Evolutionary conservation across 2,888 invertebrate genomes (phyloP).

Genomic region (Melanostoma mellinum): DNA sequence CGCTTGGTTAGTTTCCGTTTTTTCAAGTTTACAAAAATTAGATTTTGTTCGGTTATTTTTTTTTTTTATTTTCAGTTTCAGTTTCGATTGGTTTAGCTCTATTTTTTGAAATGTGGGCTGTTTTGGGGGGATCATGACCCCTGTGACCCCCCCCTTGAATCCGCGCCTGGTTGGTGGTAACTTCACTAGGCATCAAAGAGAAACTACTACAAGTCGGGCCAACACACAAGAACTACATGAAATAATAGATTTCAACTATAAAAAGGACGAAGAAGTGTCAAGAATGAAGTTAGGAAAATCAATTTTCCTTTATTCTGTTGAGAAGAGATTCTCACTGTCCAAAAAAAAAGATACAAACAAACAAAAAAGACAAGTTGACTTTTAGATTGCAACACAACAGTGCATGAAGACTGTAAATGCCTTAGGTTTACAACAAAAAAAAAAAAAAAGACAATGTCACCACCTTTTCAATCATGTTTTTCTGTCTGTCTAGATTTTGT

Average conservation of each 20-base stretch:
- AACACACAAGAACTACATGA: conserved; percentile 15
- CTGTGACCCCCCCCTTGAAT: no score
- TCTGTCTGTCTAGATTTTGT: conserved; percentile 5
- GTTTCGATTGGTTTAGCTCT: no score
- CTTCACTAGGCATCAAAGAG: conserved; percentile 60
- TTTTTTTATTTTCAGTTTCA: no score
- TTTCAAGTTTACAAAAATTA: no score
- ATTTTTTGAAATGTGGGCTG: no score
- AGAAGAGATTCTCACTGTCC: not conserved
- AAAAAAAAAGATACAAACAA: conserved; percentile 33
- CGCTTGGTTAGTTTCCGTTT: no score
- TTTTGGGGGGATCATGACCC: no score
- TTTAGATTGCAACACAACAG: conserved; percentile 42
- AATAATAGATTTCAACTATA: conserved; percentile 10
- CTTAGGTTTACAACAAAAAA: not conserved
- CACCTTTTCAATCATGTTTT: conserved; percentile 46
- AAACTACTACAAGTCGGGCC: conserved; percentile 24
- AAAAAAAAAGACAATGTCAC: conserved; percentile 41
- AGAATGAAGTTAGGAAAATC: conserved; percentile 61
- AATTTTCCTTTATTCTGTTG: conserved; percentile 54
- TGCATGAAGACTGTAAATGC: not conserved
- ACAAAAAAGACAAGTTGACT: conserved; percentile 55
- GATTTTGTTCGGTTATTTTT: no score
- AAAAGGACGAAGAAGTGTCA: conserved; percentile 43
- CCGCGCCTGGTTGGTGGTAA: conserved; percentile 69